Base-by-base conservation (phyloP, 1,140 invertebrate species). In the Probaryconus sp. region DNA sequence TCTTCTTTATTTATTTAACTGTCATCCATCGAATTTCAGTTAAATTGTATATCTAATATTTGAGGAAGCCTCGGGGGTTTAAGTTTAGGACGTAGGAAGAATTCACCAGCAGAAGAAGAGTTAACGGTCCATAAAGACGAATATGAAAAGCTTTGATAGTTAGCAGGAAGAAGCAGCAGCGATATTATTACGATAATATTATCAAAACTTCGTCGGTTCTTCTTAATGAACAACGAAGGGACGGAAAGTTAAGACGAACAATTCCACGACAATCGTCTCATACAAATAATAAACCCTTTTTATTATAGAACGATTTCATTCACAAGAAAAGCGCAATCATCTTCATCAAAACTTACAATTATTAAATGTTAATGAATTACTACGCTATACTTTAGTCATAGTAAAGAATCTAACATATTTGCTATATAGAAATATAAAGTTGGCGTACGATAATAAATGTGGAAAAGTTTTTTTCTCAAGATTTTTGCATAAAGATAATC, bases 201-300 rank as follows among this genome's bases (percentile, higher is more conserved):
- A 80, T 81, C 75, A 80, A 79, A 81, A 81, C 69, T 80, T 81
- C 69, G 64, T 76, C 61, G 26, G 21, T 68, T 73, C 69, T 74
- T 71, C 72, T 80, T 81, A 80, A 81, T 80, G 79, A 81, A 81
- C 80, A 78, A 78, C 77, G 65, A 79, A 78, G 78, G 72, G 72
- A 76, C 64, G 74, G 77, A 65, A 75, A 81, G 79, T 80, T 81
- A 79, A 71, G 63, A 51, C 55, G 65, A 65, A 74, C 74, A 2
- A 11, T 16, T 17, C 18, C n/a, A 2, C 5, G 3, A 7, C 7
- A 10, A 42, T 24, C n/a, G 10, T 43, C 13, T 16, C 13, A 2
- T 2, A 3, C 1, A 7, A 78, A 79, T 73, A 78, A 75, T 45
- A 48, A 45, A 13, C n/a, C 3, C n/a, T 24, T 7, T 24, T 7